phyloP scores from a whole-genome alignment of 2,888 invertebrate species.

The Cylindroiulus punctatus region DNA sequence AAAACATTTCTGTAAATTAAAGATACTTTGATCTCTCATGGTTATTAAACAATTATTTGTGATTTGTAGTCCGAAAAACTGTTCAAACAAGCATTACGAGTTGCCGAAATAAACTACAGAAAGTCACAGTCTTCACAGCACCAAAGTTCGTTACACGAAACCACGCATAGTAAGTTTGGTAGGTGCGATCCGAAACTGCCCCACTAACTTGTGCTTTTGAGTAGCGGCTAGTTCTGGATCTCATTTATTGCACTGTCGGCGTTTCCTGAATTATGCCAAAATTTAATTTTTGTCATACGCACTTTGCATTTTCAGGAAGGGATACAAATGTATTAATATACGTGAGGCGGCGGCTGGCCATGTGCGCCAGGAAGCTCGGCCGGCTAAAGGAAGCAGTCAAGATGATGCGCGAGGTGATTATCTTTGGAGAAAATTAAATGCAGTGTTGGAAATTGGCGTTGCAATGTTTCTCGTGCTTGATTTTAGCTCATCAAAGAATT shows the following conservation, averaged over 20 bases:
- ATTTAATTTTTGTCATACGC: not conserved
- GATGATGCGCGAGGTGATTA: conserved; percentile 86
- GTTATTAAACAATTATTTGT: conserved; percentile 26
- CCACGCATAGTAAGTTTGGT: conserved; percentile 73
- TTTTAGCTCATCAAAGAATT: conserved; percentile 89
- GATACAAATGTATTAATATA: conserved; percentile 95
- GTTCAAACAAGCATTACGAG: conserved; percentile 82
- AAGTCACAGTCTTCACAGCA: conserved; percentile 84
- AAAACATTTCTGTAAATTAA: no score
- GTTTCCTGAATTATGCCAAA: no score
- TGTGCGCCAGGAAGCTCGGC: conserved; percentile 95
- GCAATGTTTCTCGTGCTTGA: conserved; percentile 57
- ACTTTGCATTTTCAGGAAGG: conserved; percentile 65
- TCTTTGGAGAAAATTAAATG: no score
- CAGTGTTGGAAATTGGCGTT: not conserved
- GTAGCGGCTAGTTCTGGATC: no score
- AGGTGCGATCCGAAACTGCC: no score
- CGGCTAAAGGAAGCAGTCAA: conserved; percentile 95
- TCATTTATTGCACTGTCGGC: no score
- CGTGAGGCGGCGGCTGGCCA: conserved; percentile 91
- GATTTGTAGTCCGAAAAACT: conserved; percentile 76
- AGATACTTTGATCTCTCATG: conserved; percentile 59
- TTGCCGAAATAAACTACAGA: conserved; percentile 82
- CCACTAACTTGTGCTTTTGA: no score
- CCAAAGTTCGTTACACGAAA: conserved; percentile 78